Conservation (phyloP, 2,797 vertebrate species). For the Clarias platycephalus region DNA sequence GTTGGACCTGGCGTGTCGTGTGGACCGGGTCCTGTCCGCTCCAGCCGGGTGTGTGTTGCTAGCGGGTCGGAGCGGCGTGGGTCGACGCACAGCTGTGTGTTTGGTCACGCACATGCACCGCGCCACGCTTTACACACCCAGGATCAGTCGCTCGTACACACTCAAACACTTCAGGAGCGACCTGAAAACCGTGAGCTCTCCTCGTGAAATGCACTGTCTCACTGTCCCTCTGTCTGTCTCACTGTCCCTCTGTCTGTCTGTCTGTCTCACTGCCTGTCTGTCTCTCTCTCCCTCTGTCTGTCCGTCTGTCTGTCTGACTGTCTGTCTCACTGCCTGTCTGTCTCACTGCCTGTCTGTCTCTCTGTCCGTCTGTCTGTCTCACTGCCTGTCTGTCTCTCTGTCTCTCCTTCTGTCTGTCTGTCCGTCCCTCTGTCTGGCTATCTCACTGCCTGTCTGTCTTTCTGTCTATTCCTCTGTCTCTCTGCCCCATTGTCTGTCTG, state of each 20-base stretch:
- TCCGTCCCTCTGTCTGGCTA: too few species aligned
- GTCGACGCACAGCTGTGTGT: constrained; percentile 84
- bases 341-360: too few species aligned
- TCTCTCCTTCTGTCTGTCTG: too few species aligned
- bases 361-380: too few species aligned
- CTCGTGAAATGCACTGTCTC: too few species aligned
- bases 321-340: too few species aligned
- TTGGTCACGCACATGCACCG: constrained; percentile 94
- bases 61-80: constrained; percentile 90
- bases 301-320: too few species aligned
- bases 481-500: too few species aligned
- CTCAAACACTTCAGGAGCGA: constrained; percentile 93
- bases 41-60: constrained; percentile 91
- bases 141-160: constrained; percentile 86
- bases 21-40: constrained; percentile 89
- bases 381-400: too few species aligned
- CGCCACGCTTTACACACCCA: constrained; percentile 84
- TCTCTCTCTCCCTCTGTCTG: too few species aligned
- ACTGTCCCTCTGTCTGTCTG: background rate
- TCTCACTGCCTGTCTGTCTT: too few species aligned
- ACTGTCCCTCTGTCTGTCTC: background rate
- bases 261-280: background rate
- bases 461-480: too few species aligned
- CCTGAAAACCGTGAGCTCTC: constrained; percentile 84
- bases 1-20: constrained; percentile 84